Conservation (phyloP, 2,797 vertebrate genomes). For the Ctenochaetus hawaiiensis region DNA sequence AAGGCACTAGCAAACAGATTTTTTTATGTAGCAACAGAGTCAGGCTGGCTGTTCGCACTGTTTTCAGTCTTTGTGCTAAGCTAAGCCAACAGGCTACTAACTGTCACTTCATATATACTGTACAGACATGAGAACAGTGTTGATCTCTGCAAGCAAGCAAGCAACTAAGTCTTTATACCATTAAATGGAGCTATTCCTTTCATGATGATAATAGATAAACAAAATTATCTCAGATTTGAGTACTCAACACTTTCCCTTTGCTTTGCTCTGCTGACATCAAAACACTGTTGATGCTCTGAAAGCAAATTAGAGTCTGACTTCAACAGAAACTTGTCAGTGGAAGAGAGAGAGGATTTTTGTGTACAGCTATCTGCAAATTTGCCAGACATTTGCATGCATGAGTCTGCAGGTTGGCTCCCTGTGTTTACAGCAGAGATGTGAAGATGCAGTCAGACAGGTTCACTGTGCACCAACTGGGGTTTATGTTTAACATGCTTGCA, state of each 20-base stretch:
- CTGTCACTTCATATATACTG: background rate
- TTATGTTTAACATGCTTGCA: background rate
- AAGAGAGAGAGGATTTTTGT: conserved; percentile 25
- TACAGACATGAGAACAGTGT: background rate
- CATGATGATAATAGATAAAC: background rate
- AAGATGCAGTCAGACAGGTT: conserved; percentile 28
- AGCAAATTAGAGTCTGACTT: conserved; percentile 31
- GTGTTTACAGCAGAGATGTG: conserved; percentile 22
- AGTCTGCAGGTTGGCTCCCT: background rate
- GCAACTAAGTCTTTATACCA: too few relatives aligned
- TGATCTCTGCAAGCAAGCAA: background rate
- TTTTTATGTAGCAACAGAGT: too few relatives aligned
- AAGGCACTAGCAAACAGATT: too few relatives aligned
- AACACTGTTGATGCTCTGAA: background rate
- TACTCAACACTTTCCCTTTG: background rate
- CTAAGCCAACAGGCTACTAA: background rate
- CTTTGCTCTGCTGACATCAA: background rate
- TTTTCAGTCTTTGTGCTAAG: background rate
- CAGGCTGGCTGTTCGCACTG: too few relatives aligned
- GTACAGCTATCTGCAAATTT: conserved; percentile 38
- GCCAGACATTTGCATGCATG: conserved; percentile 55
- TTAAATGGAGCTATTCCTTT: background rate
- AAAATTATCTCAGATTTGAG: background rate
- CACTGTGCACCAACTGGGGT: background rate
- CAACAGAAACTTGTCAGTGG: background rate